Evolutionary conservation across 2,113 vertebrate species (phyloP).

Genomic region (Thunnus maccoyii): DNA sequence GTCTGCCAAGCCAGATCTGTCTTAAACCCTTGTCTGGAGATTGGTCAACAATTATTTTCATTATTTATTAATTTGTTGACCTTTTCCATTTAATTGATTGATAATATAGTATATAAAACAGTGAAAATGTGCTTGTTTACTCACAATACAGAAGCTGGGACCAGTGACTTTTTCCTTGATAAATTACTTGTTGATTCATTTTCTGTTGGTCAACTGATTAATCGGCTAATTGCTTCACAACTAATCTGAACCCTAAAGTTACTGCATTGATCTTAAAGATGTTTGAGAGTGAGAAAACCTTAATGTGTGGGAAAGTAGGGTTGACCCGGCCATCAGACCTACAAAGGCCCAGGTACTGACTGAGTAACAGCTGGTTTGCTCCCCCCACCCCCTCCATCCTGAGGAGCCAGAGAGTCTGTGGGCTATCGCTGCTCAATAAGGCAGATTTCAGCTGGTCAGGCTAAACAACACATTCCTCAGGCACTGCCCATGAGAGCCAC

Average conservation of each 20-base stretch:
- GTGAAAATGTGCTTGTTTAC: too few species aligned
- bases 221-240: too few species aligned
- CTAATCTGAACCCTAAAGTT: background rate
- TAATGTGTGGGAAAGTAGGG: conserved; percentile 36
- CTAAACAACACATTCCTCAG: conserved; percentile 81
- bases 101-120: too few species aligned
- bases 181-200: too few species aligned
- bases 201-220: too few species aligned
- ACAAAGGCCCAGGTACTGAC: conserved; percentile 63
- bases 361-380: conserved; percentile 74
- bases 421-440: conserved; percentile 88
- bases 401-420: conserved; percentile 93
- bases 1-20: background rate
- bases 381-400: conserved; percentile 55
- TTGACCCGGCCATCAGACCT: conserved; percentile 11
- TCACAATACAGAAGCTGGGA: too few species aligned
- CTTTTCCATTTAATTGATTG: too few species aligned
- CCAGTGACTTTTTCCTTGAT: too few species aligned
- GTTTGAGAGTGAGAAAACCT: background rate
- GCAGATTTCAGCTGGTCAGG: conserved; percentile 81
- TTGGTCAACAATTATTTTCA: too few species aligned
- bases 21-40: background rate
- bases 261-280: background rate
- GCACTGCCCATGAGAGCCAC: conserved; percentile 67
- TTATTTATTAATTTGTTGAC: too few species aligned